These are phyloP conservation scores for Eretmochelys imbricata DNA, from an alignment of 2,113 vertebrate genomes.

Conservation along the genomic window DNA sequence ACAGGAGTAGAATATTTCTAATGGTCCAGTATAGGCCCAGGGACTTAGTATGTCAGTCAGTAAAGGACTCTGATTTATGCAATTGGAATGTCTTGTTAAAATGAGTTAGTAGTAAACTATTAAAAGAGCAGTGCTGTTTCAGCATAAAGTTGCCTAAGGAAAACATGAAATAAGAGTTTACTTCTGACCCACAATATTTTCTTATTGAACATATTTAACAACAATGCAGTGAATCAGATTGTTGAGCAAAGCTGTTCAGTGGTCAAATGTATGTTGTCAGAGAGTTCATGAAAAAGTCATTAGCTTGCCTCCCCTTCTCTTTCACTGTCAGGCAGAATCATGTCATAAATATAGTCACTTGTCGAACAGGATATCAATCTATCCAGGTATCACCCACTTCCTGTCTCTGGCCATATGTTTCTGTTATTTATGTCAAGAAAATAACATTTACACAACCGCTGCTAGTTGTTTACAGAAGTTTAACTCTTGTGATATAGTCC, in stretches of 20 bases:
- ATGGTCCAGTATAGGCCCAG: accelerated
- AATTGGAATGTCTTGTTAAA: neutral
- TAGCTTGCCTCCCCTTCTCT: conserved; percentile 77
- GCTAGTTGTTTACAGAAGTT: conserved; percentile 89
- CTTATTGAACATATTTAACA: conserved; percentile 28
- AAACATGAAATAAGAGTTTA: neutral
- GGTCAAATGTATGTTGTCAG: conserved; percentile 78
- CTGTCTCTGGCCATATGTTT: conserved; percentile 91
- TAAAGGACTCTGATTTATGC: neutral
- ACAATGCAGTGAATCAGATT: conserved; percentile 57
- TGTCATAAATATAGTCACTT: conserved; percentile 81
- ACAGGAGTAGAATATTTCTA: neutral
- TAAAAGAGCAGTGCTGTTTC: neutral
- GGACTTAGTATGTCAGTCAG: neutral
- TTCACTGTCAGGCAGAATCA: conserved; percentile 82
- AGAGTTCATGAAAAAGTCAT: conserved; percentile 84
- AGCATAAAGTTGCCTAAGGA: neutral
- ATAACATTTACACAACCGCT: conserved; percentile 86
- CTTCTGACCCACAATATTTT: conserved; percentile 47
- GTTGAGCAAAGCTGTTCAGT: conserved; percentile 70
- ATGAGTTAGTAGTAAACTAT: neutral
- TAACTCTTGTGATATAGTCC: conserved; percentile 83
- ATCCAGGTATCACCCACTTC: conserved; percentile 84
- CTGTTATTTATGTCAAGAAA: conserved; percentile 90
- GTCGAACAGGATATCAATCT: conserved; percentile 80